Conservation (phyloP, 2,797 vertebrate genomes). For the Anguilla obscura region DNA sequence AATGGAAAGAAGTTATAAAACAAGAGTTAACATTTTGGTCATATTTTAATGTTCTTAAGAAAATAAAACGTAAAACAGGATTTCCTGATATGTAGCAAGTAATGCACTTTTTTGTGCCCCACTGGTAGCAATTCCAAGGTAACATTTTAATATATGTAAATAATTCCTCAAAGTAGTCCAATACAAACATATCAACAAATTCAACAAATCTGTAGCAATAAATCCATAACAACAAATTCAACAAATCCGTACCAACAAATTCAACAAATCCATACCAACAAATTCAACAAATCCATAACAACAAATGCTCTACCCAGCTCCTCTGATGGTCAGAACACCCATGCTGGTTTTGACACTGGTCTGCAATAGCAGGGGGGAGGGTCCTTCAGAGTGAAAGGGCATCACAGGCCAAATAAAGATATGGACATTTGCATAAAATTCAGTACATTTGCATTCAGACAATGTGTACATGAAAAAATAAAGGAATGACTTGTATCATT, state of each 20-base stretch:
- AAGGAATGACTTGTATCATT: conserved; percentile 36
- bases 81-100: conserved; percentile 37
- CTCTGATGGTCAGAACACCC: conserved; percentile 12
- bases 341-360: conserved; percentile 25
- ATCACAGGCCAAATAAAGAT: conserved; percentile 12
- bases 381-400: conserved; percentile 29
- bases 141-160: conserved; percentile 41
- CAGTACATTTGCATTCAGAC: conserved; percentile 12
- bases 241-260: background rate
- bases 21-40: conserved; percentile 37
- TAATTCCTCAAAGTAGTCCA: conserved; percentile 25
- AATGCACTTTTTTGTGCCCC: conserved; percentile 36
- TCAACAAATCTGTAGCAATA: background rate
- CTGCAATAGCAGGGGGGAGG: background rate
- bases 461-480: conserved; percentile 5
- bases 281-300: conserved; percentile 22
- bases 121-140: conserved; percentile 38
- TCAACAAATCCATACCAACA: conserved; percentile 13
- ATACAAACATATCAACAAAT: conserved; percentile 28
- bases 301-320: conserved; percentile 5
- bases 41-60: conserved; percentile 44
- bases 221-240: background rate
- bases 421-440: conserved; percentile 23
- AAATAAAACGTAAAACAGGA: conserved; percentile 39
- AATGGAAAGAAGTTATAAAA: conserved; percentile 14